Conservation (phyloP, 2,113 vertebrate genomes). For the Petromus typicus region DNA sequence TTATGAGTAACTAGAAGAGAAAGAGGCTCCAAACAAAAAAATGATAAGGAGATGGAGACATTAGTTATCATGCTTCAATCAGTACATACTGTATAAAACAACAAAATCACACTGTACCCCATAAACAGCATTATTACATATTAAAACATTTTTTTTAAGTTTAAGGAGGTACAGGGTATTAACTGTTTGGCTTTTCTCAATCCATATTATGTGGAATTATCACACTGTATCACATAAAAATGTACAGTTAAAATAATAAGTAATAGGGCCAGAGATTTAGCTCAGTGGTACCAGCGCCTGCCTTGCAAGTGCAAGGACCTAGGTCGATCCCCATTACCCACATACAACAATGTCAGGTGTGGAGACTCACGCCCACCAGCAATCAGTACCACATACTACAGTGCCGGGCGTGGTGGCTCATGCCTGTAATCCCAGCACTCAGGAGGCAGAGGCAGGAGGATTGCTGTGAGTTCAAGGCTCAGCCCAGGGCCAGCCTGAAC, state of each 20-base stretch:
- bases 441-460: too few relatives aligned
- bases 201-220: neutral
- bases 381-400: too few relatives aligned
- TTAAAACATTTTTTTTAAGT: neutral
- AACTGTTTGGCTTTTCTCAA: neutral
- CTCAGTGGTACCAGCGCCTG: too few relatives aligned
- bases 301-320: too few relatives aligned
- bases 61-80: neutral
- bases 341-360: too few relatives aligned
- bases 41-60: neutral
- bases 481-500: too few relatives aligned
- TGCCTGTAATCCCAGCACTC: too few relatives aligned
- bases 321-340: too few relatives aligned
- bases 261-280: too few relatives aligned
- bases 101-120: neutral
- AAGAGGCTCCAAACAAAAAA: neutral
- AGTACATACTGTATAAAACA: neutral
- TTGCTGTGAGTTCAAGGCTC: too few relatives aligned
- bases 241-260: neutral
- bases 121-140: neutral
- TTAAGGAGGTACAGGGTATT: neutral
- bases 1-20: neutral
- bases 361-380: too few relatives aligned
- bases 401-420: too few relatives aligned
- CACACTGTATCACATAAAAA: neutral